Evolutionary conservation across 2,113 vertebrate genomes (phyloP).

Genomic region (Typhlomys cinereus): DNA sequence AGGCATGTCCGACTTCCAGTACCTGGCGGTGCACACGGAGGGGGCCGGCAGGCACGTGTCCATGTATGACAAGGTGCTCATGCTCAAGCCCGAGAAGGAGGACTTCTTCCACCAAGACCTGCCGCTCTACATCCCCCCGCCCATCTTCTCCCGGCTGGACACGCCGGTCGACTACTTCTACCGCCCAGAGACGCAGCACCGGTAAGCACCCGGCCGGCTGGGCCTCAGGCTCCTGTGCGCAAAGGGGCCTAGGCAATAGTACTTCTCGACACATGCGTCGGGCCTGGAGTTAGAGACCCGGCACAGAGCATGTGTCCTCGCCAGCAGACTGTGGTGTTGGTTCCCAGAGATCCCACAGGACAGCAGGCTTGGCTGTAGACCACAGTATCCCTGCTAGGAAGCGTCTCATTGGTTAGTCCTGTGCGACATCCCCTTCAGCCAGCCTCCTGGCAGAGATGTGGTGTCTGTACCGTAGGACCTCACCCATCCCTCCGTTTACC

Average conservation of each 20-base stretch:
- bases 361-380: background rate
- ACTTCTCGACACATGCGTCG: background rate
- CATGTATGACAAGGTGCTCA: slow-evolving; percentile 93
- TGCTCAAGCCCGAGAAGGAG: slow-evolving; percentile 92
- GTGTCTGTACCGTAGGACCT: too few relatives aligned
- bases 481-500: too few relatives aligned
- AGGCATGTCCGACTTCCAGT: slow-evolving; percentile 96
- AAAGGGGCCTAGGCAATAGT: background rate
- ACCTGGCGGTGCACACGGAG: slow-evolving; percentile 90
- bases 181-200: slow-evolving; percentile 90
- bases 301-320: background rate
- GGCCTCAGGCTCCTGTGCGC: background rate
- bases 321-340: background rate
- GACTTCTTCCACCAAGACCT: slow-evolving; percentile 92
- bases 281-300: background rate
- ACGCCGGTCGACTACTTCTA: slow-evolving; percentile 94
- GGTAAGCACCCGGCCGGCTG: slow-evolving; percentile 84
- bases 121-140: slow-evolving; percentile 93
- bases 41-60: slow-evolving; percentile 84
- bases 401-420: background rate
- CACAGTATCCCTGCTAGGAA: background rate
- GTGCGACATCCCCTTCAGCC: background rate
- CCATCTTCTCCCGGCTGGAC: slow-evolving; percentile 97
- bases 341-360: background rate
- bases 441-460: too few relatives aligned